Evolutionary conservation across 2,797 vertebrate genomes (phyloP), one percentile per base, ranked within the genome.

Genomic region (Dipus sagitta): DNA sequence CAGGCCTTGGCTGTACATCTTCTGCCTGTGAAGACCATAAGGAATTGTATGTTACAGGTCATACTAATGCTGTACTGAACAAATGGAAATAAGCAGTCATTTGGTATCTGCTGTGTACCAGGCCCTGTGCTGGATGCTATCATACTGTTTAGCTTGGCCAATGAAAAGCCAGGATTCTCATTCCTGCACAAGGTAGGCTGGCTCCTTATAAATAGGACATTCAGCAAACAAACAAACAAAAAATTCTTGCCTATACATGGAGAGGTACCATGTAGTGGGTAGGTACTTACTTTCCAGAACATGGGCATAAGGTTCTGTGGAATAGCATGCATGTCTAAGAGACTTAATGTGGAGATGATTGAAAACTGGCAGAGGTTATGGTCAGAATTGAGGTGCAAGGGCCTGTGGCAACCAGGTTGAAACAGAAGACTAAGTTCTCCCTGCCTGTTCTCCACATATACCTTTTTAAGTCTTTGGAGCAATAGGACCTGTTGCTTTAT

Each of bases 271-370:
- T 1, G 3, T 26, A 64, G n/a, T 67, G 52, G 28, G 12, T 26
- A 12, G 83, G 23, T 5, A 9, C 60, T 83, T 87, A 9, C n/a
- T 60, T 88, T 12, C 42, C 26, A 65, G 38, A 67, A 74, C 21
- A 0, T 2, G 6, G 26, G 14, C 14, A 1, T 6, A 68, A n/a
- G 28, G 8, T 38, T 87, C 65, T 67, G 34, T 12, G 30, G 17
- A 58, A 30, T 54, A 3, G 26, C 20, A 1, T 26, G 21, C 0
- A 0, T 13, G 26, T 4, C 17, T 24, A 30, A 75, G 68, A 28
- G 64, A 23, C 30, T 34, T 32, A 54, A 54, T 42, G 11, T 28
- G 72, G 60, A 86, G 71, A 68, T 11, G 2, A 60, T 28, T 52
- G 87, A 60, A 24, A 88, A n/a, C 18, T n/a, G n/a, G 10, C 47